Evolutionary conservation across 23 tunicate genomes (phyloP).

Genomic region (Ciona savignyi): DNA sequence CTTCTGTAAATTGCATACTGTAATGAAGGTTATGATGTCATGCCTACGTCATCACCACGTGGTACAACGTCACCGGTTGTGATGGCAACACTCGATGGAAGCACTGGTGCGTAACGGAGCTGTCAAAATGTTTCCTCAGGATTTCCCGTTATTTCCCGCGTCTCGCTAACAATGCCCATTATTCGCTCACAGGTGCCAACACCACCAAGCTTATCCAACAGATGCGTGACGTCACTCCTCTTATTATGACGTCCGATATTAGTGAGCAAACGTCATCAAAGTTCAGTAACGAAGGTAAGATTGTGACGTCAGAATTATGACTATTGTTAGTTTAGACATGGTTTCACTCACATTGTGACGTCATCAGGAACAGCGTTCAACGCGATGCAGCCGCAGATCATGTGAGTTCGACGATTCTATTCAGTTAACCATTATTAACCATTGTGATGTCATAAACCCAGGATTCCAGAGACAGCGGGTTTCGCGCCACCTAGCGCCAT

Average conservation of each 20-base stretch:
- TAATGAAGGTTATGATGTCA: too few species aligned
- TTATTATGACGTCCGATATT: conserved; percentile 76
- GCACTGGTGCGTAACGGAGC: not conserved
- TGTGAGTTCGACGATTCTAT: conserved; percentile 19
- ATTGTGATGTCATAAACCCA: conserved; percentile 5
- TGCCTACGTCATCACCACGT: not conserved
- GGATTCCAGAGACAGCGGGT: conserved; percentile 16
- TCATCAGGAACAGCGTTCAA: not conserved
- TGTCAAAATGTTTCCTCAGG: not conserved
- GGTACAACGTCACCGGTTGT: conserved; percentile 1
- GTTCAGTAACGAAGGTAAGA: conserved; percentile 35
- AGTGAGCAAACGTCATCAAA: conserved; percentile 24
- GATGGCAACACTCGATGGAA: not conserved
- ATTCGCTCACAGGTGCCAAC: conserved; percentile 1
- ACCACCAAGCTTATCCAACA: conserved; percentile 38
- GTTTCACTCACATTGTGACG: too few species aligned
- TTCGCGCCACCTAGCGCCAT: conserved; percentile 35
- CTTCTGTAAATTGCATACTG: too few species aligned
- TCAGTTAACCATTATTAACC: not conserved
- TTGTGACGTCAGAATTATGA: conserved; percentile 8
- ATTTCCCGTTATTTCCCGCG: conserved; percentile 20
- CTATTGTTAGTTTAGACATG: not conserved
- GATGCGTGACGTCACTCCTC: conserved; percentile 76
- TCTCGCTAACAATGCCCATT: not conserved
- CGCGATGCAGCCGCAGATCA: conserved; percentile 28